Base-by-base conservation (phyloP, 2,888 invertebrate species). In the Dasysyrphus tricinctus region DNA sequence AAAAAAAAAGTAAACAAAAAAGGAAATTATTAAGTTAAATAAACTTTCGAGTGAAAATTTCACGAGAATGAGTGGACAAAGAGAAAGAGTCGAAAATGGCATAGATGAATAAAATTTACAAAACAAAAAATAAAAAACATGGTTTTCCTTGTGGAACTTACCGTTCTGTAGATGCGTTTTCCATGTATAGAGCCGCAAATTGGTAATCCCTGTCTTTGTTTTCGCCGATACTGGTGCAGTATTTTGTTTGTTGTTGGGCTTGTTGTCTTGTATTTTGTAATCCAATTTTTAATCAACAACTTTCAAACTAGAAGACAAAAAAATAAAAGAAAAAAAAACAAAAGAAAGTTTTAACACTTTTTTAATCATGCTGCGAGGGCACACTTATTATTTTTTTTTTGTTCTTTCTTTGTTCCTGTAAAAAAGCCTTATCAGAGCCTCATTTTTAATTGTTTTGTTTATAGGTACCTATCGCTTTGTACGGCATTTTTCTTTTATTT, bases 91-190 rank as follows among this genome's bases (percentile, higher is more conserved):
- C 19, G 44, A 42, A 59, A 44, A 73, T 47, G 56, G 14, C 42
- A 42, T 37, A 24, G 54, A 57, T 56, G 16, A 44, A 61, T 11
- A 16, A 29, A 8, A 24, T 16, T 32, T 9, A 44, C 5, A n/a
- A 54, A 44, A 19, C 29, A 37, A 49, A 49, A n/a, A 39, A 37
- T 11, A 54, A 37, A 14, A 24, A 32, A 7, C 11, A 3, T 24
- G 34, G 24, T 29, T 37, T 56, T 59, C 19, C 39, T 59, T 69
- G 19, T 14, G 51, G 14, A 29, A 85, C 85, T 85, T 63, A 85
- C 85, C 81, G 81, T 81, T 85, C 85, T 74, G 81, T 81, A 44
- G 85, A 81, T 81, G 85, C 77, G 85, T 81, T 85, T 85, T 85
- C 85, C 85, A 85, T 85, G 81, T 81, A 54, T 29, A 81, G 77